Evolutionary conservation across 2,888 invertebrate species (phyloP).

Genomic region (Drosophila niveifrons): DNA sequence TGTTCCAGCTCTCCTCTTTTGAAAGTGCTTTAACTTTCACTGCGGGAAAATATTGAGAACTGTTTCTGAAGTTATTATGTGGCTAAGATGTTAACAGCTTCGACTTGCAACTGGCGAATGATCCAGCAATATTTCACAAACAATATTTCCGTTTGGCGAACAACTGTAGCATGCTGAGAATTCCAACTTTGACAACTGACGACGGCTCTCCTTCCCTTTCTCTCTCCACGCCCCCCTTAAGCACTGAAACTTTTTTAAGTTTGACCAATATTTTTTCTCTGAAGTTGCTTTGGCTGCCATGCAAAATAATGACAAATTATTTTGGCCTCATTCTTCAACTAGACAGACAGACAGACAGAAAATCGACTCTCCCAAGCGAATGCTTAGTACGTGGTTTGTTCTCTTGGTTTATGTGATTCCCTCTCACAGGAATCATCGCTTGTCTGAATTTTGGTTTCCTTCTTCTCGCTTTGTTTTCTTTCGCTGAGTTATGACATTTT

Average conservation of each 20-base stretch:
- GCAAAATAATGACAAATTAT: slow-evolving; percentile 72
- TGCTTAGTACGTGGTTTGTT: slow-evolving; percentile 45
- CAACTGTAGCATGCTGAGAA: slow-evolving; percentile 18
- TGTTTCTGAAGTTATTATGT: slow-evolving; percentile 13
- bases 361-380: slow-evolving; percentile 40
- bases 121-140: slow-evolving; percentile 23
- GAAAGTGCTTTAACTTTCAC: neutral
- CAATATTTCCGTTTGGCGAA: neutral
- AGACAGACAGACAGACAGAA: slow-evolving; percentile 24
- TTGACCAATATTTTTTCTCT: slow-evolving; percentile 28
- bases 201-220: neutral
- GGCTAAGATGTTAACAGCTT: slow-evolving; percentile 40
- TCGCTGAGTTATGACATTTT: slow-evolving; percentile 51
- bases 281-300: slow-evolving; percentile 34
- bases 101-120: slow-evolving; percentile 38
- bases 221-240: neutral
- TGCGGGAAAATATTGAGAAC: neutral
- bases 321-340: neutral
- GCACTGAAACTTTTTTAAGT: slow-evolving; percentile 28
- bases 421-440: slow-evolving; percentile 2
- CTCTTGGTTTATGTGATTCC: slow-evolving; percentile 40
- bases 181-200: slow-evolving; percentile 24
- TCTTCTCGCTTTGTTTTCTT: neutral
- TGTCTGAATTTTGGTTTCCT: slow-evolving; percentile 8
- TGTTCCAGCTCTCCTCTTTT: neutral